Conservation (phyloP, 2,113 vertebrate species). For the Nothobranchius furzeri region DNA sequence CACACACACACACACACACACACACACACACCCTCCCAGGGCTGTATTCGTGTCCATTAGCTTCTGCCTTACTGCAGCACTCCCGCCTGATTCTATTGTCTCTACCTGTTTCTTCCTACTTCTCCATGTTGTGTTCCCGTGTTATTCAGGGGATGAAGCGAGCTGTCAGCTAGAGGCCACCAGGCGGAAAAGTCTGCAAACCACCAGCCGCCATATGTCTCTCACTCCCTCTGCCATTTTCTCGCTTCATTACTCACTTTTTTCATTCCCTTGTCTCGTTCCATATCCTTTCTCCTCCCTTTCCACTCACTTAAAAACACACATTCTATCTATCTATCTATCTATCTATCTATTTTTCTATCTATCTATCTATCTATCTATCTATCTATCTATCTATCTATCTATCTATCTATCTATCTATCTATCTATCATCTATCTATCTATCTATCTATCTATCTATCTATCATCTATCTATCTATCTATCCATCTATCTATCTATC, state of each 20-base stretch:
- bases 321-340: background rate
- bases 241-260: constrained; percentile 45
- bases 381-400: too few species aligned
- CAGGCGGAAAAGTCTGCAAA: constrained; percentile 58
- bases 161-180: constrained; percentile 53
- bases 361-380: too few species aligned
- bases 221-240: constrained; percentile 33
- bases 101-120: constrained; percentile 49
- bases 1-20: too few species aligned
- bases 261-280: constrained; percentile 13
- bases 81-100: constrained; percentile 34
- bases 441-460: too few species aligned
- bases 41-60: constrained; percentile 10
- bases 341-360: too few species aligned
- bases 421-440: too few species aligned
- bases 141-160: constrained; percentile 42
- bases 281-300: constrained; percentile 10
- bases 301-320: background rate
- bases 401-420: too few species aligned
- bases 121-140: constrained; percentile 38
- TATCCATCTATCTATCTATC: too few species aligned
- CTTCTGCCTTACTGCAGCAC: constrained; percentile 11
- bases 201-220: constrained; percentile 59
- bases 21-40: background rate
- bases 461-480: too few species aligned